Conservation (phyloP, 2,888 invertebrate genomes). For the Lycophotia porphyrea region DNA sequence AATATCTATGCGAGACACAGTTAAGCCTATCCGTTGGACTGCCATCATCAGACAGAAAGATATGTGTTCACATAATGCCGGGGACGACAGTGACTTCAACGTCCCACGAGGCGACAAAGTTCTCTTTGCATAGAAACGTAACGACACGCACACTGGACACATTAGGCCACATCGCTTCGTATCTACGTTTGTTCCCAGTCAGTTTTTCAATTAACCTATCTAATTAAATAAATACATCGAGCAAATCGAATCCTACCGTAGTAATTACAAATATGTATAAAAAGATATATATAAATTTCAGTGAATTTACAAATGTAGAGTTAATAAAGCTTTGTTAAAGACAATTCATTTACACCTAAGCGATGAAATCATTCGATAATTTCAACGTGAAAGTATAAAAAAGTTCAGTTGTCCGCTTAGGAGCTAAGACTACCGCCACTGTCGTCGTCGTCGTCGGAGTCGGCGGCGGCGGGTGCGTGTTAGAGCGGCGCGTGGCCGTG, state of each 20-base stretch:
- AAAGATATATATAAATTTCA: slow-evolving; percentile 89
- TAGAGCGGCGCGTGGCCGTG: slow-evolving; percentile 89
- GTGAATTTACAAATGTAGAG: slow-evolving; percentile 90
- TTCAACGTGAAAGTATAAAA: slow-evolving; percentile 86
- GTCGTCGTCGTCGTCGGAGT: slow-evolving; percentile 56
- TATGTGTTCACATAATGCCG: slow-evolving; percentile 80
- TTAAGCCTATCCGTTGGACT: slow-evolving; percentile 72
- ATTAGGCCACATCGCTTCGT: slow-evolving; percentile 86
- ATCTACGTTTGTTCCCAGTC: slow-evolving; percentile 88
- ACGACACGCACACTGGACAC: slow-evolving; percentile 75
- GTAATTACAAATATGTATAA: slow-evolving; percentile 89
- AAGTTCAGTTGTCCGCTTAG: slow-evolving; percentile 80
- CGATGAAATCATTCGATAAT: slow-evolving; percentile 90
- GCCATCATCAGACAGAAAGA: slow-evolving; percentile 77
- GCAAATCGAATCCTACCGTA: slow-evolving; percentile 81
- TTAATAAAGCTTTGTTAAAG: slow-evolving; percentile 90
- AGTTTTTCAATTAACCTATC: slow-evolving; percentile 87
- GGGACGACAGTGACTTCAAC: slow-evolving; percentile 66
- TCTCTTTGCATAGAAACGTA: slow-evolving; percentile 65
- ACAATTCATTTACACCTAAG: slow-evolving; percentile 86
- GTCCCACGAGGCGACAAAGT: slow-evolving; percentile 47
- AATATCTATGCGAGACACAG: slow-evolving; percentile 65
- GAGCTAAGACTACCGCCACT: slow-evolving; percentile 64
- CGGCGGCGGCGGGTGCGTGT: slow-evolving; percentile 81
- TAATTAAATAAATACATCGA: slow-evolving; percentile 89